phyloP scores from a whole-genome alignment of 2,888 invertebrate species.

The Ophion costatus region DNA sequence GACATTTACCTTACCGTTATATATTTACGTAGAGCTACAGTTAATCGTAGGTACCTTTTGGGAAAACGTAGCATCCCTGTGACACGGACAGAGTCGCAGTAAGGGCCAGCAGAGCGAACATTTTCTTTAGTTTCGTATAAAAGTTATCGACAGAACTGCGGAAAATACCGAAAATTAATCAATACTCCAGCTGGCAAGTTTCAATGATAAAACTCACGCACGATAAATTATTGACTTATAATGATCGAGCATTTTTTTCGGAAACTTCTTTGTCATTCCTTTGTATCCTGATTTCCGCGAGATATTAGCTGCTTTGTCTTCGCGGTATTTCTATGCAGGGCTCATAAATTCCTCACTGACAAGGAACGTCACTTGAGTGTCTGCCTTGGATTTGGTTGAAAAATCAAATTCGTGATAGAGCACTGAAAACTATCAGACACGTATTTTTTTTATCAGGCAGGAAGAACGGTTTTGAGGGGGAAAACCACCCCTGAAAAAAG shows the following conservation, averaged over 20 bases:
- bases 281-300: neutral
- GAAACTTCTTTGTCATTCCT: neutral
- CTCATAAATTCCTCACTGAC: too few species aligned
- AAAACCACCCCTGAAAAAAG: too few species aligned
- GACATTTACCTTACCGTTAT: neutral
- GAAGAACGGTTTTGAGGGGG: too few species aligned
- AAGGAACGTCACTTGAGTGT: too few species aligned
- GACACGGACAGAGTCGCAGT: slow-evolving; percentile 76
- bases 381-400: too few species aligned
- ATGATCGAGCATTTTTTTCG: neutral
- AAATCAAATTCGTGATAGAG: too few species aligned
- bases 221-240: neutral
- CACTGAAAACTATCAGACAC: too few species aligned
- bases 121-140: slow-evolving; percentile 68
- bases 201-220: neutral
- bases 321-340: too few species aligned
- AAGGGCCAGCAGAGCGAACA: slow-evolving; percentile 76
- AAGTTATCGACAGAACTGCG: slow-evolving; percentile 72
- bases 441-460: too few species aligned
- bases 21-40: slow-evolving; percentile 1
- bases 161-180: slow-evolving; percentile 63
- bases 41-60: slow-evolving; percentile 76
- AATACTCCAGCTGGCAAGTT: slow-evolving; percentile 4
- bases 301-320: too few species aligned
- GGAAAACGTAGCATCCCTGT: slow-evolving; percentile 80